These are phyloP conservation scores for Pseudoatta argentina DNA, from an alignment of 1,140 invertebrate genomes.

Conservation along the genomic window DNA sequence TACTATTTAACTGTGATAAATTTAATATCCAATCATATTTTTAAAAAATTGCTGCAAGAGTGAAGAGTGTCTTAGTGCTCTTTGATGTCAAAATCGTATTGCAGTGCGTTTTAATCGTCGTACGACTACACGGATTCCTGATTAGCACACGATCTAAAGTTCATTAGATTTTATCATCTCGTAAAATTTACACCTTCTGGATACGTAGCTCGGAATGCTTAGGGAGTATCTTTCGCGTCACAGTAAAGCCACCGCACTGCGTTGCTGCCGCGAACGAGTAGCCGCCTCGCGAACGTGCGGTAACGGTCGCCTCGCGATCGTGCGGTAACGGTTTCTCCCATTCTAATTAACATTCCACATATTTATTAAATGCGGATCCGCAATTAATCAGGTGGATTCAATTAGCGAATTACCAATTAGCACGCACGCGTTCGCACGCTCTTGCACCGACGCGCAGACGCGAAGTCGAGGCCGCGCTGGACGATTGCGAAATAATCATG, in stretches of 20 bases:
- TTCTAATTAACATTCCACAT: constrained; percentile 83
- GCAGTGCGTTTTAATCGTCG: constrained; percentile 24
- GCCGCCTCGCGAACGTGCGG: constrained; percentile 24
- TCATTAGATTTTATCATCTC: constrained; percentile 61
- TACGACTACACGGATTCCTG: constrained; percentile 7
- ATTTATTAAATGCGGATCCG: constrained; percentile 82
- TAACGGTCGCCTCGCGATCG: constrained; percentile 67
- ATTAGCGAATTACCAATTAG: constrained; percentile 84
- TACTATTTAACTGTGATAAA: not conserved
- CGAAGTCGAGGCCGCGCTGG: constrained; percentile 73
- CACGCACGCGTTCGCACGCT: constrained; percentile 78
- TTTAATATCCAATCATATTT: constrained; percentile 38
- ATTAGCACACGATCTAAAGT: constrained; percentile 33
- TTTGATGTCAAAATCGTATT: constrained; percentile 30
- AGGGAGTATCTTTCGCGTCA: constrained; percentile 36
- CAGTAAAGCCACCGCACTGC: constrained; percentile 23
- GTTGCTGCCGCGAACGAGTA: constrained; percentile 36
- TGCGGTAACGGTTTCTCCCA: constrained; percentile 70
- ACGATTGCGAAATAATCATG: constrained; percentile 75
- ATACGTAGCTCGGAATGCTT: constrained; percentile 17
- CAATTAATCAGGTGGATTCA: constrained; percentile 84
- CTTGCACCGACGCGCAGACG: constrained; percentile 59
- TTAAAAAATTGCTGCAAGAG: not conserved
- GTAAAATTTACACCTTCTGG: constrained; percentile 55
- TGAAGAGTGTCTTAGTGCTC: not conserved